These are phyloP conservation scores for Leucania comma DNA, from an alignment of 2,888 invertebrate species.

Conservation along the genomic window DNA sequence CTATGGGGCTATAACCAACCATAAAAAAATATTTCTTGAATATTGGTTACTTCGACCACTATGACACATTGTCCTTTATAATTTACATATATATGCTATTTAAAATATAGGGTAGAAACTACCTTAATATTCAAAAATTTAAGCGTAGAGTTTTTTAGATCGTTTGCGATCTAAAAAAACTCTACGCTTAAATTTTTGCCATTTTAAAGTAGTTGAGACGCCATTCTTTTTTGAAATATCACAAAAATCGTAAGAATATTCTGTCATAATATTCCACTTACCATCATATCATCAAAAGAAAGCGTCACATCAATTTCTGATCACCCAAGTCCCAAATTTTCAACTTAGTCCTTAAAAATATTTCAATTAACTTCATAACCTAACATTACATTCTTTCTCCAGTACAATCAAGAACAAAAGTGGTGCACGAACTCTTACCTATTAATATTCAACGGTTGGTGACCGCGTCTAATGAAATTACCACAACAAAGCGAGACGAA, in stretches of 20 bases:
- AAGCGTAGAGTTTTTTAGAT: too few relatives aligned
- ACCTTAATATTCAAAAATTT: too few relatives aligned
- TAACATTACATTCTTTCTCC: slow-evolving; percentile 43
- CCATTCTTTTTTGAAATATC: not conserved
- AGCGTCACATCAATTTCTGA: slow-evolving; percentile 3
- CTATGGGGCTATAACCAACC: too few relatives aligned
- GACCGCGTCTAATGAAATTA: slow-evolving; percentile 87
- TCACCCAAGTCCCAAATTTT: slow-evolving; percentile 7
- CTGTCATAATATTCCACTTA: not conserved
- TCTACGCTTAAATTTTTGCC: too few relatives aligned
- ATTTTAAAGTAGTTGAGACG: too few relatives aligned
- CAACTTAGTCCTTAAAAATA: slow-evolving; percentile 28
- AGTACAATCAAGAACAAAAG: slow-evolving; percentile 73
- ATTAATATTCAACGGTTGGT: slow-evolving; percentile 86
- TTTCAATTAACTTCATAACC: slow-evolving; percentile 47
- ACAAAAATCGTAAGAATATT: not conserved
- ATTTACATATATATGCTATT: too few relatives aligned
- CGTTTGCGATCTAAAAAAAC: too few relatives aligned
- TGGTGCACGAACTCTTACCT: slow-evolving; percentile 74
- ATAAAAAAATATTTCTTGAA: too few relatives aligned
- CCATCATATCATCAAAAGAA: not conserved
- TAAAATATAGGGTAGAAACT: too few relatives aligned
- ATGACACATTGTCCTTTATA: too few relatives aligned
- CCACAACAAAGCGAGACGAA: slow-evolving; percentile 85
- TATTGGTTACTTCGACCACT: too few relatives aligned